These are phyloP conservation scores for Agriopis marginaria DNA, from an alignment of 2,888 invertebrate genomes.

Conservation along the genomic window DNA sequence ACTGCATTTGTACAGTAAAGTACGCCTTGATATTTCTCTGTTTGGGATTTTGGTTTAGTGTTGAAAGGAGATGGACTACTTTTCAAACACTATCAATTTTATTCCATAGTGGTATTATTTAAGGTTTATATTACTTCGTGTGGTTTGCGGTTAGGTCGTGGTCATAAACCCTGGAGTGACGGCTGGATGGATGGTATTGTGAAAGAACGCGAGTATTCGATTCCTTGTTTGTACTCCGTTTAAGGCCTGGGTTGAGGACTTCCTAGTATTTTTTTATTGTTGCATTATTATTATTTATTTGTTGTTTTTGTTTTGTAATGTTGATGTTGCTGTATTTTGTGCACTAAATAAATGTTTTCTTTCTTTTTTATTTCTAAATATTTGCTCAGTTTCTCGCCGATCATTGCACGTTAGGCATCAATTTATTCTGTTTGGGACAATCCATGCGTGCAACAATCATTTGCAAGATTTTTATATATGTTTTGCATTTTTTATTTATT, in stretches of 20 bases:
- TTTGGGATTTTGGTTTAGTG: constrained; percentile 65
- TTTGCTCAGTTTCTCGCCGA: no score
- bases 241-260: constrained; percentile 29
- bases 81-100: constrained; percentile 47
- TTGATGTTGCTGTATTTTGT: no score
- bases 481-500: no score
- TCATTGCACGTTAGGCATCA: no score
- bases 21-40: constrained; percentile 72
- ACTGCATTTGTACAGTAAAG: constrained; percentile 65
- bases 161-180: constrained; percentile 52
- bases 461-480: no score
- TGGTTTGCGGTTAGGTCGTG: constrained; percentile 52
- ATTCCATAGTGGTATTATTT: constrained; percentile 36
- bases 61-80: constrained; percentile 71
- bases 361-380: no score
- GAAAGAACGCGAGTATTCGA: constrained; percentile 64
- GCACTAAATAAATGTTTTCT: no score
- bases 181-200: constrained; percentile 63
- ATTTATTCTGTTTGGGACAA: no score
- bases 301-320: no score
- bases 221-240: constrained; percentile 62
- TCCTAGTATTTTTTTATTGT: constrained; percentile 20
- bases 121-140: constrained; percentile 45
- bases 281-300: no score
- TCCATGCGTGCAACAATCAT: no score